Evolutionary conservation across 2,888 invertebrate species (phyloP), one percentile per base, ranked within the genome.

Genomic region (Synanthedon tipuliformis): DNA sequence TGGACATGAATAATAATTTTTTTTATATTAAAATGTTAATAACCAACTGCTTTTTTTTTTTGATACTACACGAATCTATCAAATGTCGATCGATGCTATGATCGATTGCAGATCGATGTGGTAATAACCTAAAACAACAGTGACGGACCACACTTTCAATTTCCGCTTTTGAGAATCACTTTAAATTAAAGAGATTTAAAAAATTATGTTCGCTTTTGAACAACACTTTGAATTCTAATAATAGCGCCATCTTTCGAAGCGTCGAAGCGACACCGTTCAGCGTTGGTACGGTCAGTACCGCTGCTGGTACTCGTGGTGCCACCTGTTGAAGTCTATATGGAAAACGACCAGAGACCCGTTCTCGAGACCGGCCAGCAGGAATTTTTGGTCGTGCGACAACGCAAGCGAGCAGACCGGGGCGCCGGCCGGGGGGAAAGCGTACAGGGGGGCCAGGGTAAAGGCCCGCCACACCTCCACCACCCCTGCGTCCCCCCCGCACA

Each of bases 281-380:
- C 15, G 15, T 13, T 15, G 45, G 13, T 15, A 45, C 45, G 61
- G 68, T 90, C 90, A 96, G 89, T 96, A 96, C 68, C 96, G 92
- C 82, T 96, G 96, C 75, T 97, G 96, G 83, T 96, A 97, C 84
- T 97, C 96, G 79, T 97, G 96, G 83, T 97, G 97, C 97, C 97
- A 97, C 74, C 96, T 90, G 87, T 99, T 99, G 90, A 99, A 99
- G 87, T 99, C 99, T 80, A 99, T 98, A 89, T 99, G 98, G 89
- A 99, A 99, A 68, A 99, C 98, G 57, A 99, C 96, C 64, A 99
- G 94, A 53, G 99, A 98, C 53, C 99, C 99, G 64, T 98, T 96
- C 55, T 98, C 96, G 55, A 99, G 89, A 53, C 99, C 99, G 65
- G 98, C 98, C 71, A 99, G 89, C 64, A 99, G 90, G 89, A 98